Conservation (phyloP, 2,797 vertebrate genomes). For the Sebastes taczanowskii region DNA sequence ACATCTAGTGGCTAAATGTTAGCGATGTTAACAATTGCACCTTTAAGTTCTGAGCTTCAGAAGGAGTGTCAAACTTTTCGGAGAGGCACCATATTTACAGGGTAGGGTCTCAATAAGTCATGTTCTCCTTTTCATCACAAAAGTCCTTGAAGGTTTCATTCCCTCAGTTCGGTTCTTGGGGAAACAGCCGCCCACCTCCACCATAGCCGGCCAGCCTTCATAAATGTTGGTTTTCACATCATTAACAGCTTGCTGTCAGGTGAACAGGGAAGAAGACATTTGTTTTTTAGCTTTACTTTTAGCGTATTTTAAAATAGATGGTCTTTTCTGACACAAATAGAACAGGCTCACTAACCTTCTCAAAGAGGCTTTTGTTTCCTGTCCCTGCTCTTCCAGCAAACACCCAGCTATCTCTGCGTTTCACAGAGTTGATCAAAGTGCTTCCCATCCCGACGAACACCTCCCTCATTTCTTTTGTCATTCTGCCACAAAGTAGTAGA, state of each 20-base stretch:
- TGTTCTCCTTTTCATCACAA: background rate
- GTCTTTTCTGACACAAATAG: constrained; percentile 29
- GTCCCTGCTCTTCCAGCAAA: constrained; percentile 84
- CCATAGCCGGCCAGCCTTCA: constrained; percentile 85
- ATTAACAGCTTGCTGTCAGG: constrained; percentile 80
- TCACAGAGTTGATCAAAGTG: constrained; percentile 72
- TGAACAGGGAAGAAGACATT: constrained; percentile 10
- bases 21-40: too few species aligned
- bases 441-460: constrained; percentile 85
- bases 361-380: constrained; percentile 82
- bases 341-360: constrained; percentile 82
- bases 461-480: constrained; percentile 81
- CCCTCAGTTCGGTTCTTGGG: constrained; percentile 65
- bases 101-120: background rate
- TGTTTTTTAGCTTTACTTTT: constrained; percentile 12
- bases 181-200: constrained; percentile 88
- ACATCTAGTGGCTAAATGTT: too few species aligned
- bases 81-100: background rate
- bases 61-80: background rate
- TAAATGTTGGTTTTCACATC: constrained; percentile 81
- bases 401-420: constrained; percentile 89
- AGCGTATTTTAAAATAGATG: constrained; percentile 33
- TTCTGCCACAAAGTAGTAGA: constrained; percentile 72
- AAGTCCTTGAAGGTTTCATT: background rate
- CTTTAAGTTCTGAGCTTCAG: background rate